phyloP scores from a whole-genome alignment of 2,113 vertebrate species.

The Sceloporus tristichus region DNA sequence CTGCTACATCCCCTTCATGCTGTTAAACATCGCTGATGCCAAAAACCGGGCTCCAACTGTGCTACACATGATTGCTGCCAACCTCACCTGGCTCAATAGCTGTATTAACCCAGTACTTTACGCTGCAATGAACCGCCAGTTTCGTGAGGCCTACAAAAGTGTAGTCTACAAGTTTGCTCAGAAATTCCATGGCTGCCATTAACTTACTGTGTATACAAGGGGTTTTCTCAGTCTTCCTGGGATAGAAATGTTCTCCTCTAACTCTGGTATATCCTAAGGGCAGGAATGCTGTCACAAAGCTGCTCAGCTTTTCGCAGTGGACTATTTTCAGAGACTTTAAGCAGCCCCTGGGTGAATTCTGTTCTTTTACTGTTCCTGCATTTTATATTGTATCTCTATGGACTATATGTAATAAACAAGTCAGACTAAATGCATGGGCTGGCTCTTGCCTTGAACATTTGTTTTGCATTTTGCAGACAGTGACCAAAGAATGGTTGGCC shows the following conservation, averaged over 20 bases:
- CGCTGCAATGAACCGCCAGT: slow-evolving; percentile 88
- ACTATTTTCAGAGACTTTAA: background rate
- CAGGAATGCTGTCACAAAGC: background rate
- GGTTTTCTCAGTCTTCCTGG: background rate
- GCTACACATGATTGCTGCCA: slow-evolving; percentile 86
- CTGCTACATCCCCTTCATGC: slow-evolving; percentile 85
- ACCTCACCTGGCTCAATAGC: slow-evolving; percentile 90
- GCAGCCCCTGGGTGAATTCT: background rate
- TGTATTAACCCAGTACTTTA: slow-evolving; percentile 91
- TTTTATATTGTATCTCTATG: background rate
- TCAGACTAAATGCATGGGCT: background rate
- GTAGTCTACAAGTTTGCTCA: slow-evolving; percentile 69
- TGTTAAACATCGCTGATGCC: slow-evolving; percentile 85
- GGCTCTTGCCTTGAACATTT: background rate
- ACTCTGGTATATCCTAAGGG: background rate
- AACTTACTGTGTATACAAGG: background rate
- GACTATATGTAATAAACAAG: background rate
- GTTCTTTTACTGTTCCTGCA: background rate
- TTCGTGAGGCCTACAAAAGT: slow-evolving; percentile 82
- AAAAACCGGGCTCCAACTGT: slow-evolving; percentile 78
- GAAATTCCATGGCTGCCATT: slow-evolving; percentile 48
- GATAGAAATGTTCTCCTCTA: no score
- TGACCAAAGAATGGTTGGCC: background rate
- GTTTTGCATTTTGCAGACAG: background rate
- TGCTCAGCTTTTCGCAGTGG: background rate